Evolutionary conservation across 2,113 vertebrate genomes (phyloP).

Genomic region (Eolophus roseicapilla): DNA sequence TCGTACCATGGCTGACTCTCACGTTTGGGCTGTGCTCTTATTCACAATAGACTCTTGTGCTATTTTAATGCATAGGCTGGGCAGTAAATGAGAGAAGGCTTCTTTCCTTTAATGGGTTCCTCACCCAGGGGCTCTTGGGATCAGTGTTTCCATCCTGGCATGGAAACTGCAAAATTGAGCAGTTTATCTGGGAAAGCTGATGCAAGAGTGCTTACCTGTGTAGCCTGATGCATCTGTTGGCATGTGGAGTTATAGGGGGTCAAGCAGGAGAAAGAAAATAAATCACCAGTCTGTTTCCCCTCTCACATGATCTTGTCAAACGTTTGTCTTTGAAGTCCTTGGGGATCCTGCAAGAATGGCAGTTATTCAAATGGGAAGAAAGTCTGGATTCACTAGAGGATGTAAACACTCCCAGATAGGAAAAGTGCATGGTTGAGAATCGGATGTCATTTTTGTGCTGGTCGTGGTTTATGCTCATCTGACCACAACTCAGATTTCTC

Average conservation of each 20-base stretch:
- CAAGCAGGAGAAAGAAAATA: neutral
- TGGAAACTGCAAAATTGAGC: neutral
- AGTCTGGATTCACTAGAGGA: neutral
- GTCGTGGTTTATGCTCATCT: neutral
- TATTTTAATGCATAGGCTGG: neutral
- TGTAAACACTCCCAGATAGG: neutral
- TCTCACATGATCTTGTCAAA: neutral
- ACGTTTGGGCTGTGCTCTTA: neutral
- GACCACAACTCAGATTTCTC: neutral
- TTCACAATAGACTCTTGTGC: neutral
- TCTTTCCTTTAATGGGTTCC: neutral
- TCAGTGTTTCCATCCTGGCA: neutral
- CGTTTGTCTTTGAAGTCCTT: neutral
- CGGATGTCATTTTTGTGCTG: neutral
- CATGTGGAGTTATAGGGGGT: neutral
- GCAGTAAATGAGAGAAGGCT: neutral
- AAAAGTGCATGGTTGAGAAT: neutral
- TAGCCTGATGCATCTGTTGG: neutral
- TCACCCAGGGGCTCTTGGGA: neutral
- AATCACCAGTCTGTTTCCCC: neutral
- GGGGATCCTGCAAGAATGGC: neutral
- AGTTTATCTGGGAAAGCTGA: neutral
- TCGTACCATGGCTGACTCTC: neutral
- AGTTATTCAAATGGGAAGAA: neutral
- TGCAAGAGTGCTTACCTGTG: neutral